These are phyloP conservation scores for Callipepla californica DNA, from an alignment of 2,113 vertebrate species.

Conservation along the genomic window DNA sequence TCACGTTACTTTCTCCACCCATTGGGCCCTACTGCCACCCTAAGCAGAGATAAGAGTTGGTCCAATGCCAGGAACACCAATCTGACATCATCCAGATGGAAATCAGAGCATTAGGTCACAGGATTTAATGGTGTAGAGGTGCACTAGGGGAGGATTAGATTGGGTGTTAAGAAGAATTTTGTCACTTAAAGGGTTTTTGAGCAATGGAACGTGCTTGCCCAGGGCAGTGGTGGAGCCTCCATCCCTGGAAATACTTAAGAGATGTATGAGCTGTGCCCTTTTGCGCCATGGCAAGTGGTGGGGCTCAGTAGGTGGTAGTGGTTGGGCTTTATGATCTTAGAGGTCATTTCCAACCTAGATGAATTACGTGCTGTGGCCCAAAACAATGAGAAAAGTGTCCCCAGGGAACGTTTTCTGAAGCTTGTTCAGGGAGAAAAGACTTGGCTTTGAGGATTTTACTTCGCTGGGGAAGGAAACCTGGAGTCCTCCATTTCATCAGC, in stretches of 20 bases:
- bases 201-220: background rate
- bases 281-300: background rate
- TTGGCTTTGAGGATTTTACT: background rate
- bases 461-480: background rate
- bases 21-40: fast-evolving
- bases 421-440: background rate
- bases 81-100: fast-evolving
- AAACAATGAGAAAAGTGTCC: background rate
- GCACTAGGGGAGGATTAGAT: background rate
- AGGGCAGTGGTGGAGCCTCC: too few relatives aligned
- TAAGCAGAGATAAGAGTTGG: fast-evolving
- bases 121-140: background rate
- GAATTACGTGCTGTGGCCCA: background rate
- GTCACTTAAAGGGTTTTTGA: background rate
- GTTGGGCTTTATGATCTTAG: background rate
- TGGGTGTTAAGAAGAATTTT: background rate
- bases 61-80: fast-evolving
- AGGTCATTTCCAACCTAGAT: background rate
- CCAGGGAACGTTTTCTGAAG: background rate
- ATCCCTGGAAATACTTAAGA: background rate
- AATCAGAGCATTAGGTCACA: background rate
- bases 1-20: background rate
- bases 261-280: background rate
- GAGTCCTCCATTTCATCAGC: background rate
- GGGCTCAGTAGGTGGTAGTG: background rate